Evolutionary conservation across 2,113 vertebrate species (phyloP).

Genomic region (Glaucomys volans): DNA sequence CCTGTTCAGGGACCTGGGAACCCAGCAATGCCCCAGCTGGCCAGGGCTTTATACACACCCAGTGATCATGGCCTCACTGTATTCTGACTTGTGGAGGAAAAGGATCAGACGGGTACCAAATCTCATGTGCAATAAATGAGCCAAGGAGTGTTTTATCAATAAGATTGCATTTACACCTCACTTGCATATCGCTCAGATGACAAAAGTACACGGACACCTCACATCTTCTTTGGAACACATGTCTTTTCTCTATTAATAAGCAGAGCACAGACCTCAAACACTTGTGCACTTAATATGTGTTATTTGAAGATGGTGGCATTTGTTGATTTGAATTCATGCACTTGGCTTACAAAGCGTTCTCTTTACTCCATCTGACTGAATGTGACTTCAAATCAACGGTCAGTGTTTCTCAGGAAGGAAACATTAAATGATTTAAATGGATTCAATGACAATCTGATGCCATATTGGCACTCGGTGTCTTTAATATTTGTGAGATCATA

Average conservation of each 20-base stretch:
- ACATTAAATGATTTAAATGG: slow-evolving; percentile 61
- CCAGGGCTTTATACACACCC: background rate
- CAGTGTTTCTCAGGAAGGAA: slow-evolving; percentile 63
- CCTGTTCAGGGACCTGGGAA: background rate
- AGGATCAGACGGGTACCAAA: slow-evolving; percentile 51
- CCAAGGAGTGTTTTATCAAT: slow-evolving; percentile 80
- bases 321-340: slow-evolving; percentile 77
- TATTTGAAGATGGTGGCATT: slow-evolving; percentile 84
- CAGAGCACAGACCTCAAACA: slow-evolving; percentile 74
- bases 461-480: background rate
- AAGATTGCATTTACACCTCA: slow-evolving; percentile 82
- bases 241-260: slow-evolving; percentile 75
- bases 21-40: background rate
- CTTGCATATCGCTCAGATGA: slow-evolving; percentile 69
- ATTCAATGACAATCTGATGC: slow-evolving; percentile 52
- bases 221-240: slow-evolving; percentile 76
- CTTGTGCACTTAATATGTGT: slow-evolving; percentile 78
- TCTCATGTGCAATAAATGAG: slow-evolving; percentile 64
- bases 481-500: slow-evolving; percentile 36
- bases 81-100: background rate
- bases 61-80: background rate
- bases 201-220: slow-evolving; percentile 79
- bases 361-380: slow-evolving; percentile 72
- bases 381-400: slow-evolving; percentile 49
- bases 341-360: slow-evolving; percentile 78